Evolutionary conservation across 2,113 vertebrate species (phyloP).

Genomic region (Myiozetetes cayanensis): DNA sequence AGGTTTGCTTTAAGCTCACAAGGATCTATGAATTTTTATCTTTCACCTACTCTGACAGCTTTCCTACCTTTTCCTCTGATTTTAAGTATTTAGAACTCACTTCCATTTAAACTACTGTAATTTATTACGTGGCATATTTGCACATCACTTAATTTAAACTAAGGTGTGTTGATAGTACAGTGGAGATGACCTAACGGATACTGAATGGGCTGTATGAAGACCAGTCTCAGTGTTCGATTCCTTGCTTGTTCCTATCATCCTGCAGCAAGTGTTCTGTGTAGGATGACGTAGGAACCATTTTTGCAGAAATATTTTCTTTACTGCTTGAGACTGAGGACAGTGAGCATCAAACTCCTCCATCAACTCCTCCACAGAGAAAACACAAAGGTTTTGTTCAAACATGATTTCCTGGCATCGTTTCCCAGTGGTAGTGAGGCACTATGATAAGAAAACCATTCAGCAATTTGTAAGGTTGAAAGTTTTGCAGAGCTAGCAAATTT

Average conservation of each 20-base stretch:
- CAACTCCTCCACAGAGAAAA: constrained; percentile 27
- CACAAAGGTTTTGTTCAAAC: constrained; percentile 63
- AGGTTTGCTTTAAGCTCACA: background rate
- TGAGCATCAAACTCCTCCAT: background rate
- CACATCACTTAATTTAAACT: background rate
- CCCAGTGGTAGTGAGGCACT: constrained; percentile 5
- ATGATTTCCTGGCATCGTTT: constrained; percentile 21
- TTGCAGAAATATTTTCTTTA: background rate
- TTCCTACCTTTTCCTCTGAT: background rate
- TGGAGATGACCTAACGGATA: background rate
- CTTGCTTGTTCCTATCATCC: background rate
- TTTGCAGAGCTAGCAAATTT: constrained; percentile 52
- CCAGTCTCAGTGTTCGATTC: background rate
- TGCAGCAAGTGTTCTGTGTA: too few species aligned
- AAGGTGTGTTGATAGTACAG: background rate
- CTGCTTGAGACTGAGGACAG: background rate
- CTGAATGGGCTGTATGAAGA: background rate
- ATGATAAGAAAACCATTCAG: constrained; percentile 69
- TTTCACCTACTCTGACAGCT: background rate
- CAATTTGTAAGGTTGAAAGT: constrained; percentile 36
- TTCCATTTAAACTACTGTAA: background rate
- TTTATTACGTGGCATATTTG: background rate
- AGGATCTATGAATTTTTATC: background rate
- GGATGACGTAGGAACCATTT: background rate
- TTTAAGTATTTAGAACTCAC: background rate